Evolutionary conservation across 2,888 invertebrate species (phyloP).

Genomic region (Eupsilia transversa): DNA sequence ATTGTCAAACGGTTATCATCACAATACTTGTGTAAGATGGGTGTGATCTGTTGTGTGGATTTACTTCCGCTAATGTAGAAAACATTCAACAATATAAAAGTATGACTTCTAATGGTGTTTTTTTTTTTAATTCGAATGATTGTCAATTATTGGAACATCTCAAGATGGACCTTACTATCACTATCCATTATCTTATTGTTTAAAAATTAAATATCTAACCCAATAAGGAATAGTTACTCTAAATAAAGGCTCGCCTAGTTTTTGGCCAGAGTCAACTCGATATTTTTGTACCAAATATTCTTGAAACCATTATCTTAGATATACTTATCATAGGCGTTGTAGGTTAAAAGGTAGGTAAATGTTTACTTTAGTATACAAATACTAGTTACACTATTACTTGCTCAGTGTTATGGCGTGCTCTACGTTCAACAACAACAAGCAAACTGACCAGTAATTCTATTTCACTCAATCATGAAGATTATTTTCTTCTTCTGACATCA

Average conservation of each 20-base stretch:
- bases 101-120: no score
- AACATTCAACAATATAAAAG: background rate
- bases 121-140: no score
- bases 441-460: background rate
- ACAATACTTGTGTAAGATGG: conserved; percentile 16
- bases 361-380: background rate
- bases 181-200: background rate
- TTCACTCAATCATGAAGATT: background rate
- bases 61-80: background rate
- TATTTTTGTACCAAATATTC: background rate
- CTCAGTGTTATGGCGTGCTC: background rate
- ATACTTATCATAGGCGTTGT: conserved; percentile 10
- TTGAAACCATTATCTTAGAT: conserved; percentile 8
- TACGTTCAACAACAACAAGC: background rate
- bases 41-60: background rate
- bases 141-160: background rate
- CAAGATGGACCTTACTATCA: background rate
- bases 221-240: background rate
- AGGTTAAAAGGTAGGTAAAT: conserved; percentile 30
- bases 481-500: background rate
- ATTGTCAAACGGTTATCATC: conserved; percentile 21
- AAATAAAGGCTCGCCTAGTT: background rate
- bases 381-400: background rate
- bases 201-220: background rate
- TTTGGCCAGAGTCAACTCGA: background rate